Evolutionary conservation across 2,888 invertebrate species (phyloP).

Genomic region (Galerucella pusilla): DNA sequence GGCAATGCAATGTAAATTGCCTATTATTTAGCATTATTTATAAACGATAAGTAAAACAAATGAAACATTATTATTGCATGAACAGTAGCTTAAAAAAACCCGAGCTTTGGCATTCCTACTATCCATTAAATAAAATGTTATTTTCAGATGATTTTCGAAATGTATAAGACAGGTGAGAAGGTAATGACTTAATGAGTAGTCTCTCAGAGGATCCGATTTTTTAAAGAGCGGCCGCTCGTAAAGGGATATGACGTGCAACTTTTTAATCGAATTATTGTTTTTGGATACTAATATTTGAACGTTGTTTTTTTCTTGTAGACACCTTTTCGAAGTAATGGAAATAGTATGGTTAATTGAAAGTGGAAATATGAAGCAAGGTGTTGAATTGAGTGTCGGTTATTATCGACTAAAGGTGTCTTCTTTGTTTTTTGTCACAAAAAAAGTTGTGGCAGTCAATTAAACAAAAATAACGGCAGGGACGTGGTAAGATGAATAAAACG

Average conservation of each 20-base stretch:
- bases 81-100: neutral
- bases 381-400: neutral
- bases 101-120: neutral
- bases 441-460: too few species aligned
- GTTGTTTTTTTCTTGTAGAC: constrained; percentile 9
- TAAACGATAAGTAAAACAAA: too few species aligned
- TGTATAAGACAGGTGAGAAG: constrained; percentile 57
- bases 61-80: neutral
- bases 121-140: constrained; percentile 44
- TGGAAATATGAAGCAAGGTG: constrained; percentile 13
- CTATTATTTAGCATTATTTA: too few species aligned
- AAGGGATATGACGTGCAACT: constrained; percentile 40
- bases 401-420: neutral
- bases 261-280: constrained; percentile 43
- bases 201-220: constrained; percentile 6
- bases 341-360: neutral
- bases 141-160: constrained; percentile 49
- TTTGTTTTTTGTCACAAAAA: neutral
- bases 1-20: too few species aligned
- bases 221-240: constrained; percentile 39
- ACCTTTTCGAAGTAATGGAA: constrained; percentile 6
- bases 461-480: too few species aligned
- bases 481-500: too few species aligned
- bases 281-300: constrained; percentile 24
- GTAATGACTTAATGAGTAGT: constrained; percentile 55